phyloP scores from a whole-genome alignment of 2,113 vertebrate species.

The Chunga burmeisteri region DNA sequence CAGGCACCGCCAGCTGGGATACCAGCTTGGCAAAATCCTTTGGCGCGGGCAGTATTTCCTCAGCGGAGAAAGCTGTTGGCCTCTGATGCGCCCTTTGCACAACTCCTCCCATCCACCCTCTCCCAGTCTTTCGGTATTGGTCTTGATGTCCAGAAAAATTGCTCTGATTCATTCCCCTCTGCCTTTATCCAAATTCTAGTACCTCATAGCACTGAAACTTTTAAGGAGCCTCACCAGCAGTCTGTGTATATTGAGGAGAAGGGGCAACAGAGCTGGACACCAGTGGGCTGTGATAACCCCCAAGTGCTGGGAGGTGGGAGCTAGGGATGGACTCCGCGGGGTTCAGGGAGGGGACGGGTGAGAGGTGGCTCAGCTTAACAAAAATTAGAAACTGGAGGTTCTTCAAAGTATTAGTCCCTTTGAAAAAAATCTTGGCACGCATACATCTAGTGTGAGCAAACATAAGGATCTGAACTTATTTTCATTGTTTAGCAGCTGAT shows the following conservation, averaged over 20 bases:
- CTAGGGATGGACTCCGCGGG: background rate
- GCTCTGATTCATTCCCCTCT: background rate
- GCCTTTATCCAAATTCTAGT: background rate
- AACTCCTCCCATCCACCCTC: background rate
- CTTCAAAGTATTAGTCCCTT: background rate
- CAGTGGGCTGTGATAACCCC: background rate
- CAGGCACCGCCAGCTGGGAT: background rate
- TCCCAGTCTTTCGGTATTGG: background rate
- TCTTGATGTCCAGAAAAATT: background rate
- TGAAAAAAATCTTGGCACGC: background rate
- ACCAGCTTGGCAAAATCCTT: background rate
- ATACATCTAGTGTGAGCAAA: background rate
- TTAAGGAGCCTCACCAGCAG: background rate
- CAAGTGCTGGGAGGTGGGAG: background rate
- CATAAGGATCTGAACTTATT: background rate
- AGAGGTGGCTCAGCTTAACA: background rate
- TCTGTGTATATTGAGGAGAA: accelerated
- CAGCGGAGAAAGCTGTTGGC: background rate
- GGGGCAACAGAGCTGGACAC: background rate
- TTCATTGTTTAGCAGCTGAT: background rate
- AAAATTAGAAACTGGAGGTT: background rate
- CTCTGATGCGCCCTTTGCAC: background rate
- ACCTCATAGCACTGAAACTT: background rate
- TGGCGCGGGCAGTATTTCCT: background rate
- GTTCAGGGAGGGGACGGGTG: background rate